Base-by-base conservation (phyloP, 2,888 invertebrate genomes). In the Phaedon cochleariae region DNA sequence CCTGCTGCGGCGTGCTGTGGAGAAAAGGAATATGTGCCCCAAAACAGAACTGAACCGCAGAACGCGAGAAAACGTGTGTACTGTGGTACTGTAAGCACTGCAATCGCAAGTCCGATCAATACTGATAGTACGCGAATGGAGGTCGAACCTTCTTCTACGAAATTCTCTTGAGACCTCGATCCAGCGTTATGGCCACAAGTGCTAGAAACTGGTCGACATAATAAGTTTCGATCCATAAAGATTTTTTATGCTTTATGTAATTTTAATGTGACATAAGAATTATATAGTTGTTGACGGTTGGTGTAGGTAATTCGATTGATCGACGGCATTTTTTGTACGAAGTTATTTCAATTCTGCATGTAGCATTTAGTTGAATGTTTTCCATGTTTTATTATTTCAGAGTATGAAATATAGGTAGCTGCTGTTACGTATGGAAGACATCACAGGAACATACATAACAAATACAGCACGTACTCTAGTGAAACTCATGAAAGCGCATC, bases 91-190 rank as follows among this genome's bases (percentile, higher is more conserved):
- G 58, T 62, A 67, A 59, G 66, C 69, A 64, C 65, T 71, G 61
- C 69, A 65, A 66, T 70, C 69, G 69, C 41, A 68, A 63, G 72
- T 68, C 63, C 67, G 67, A 70, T 70, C 72, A 68, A 71, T 69
- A 74, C 74, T 74, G 72, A 69, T 65, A 69, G 68, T 60, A 46
- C 29, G 1, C 15, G 41, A n/a, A 65, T 63, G 68, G 70, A 74
- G 74, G 72, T 73, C 73, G 71, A 67, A 71, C 68, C 74, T 69
- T 71, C 72, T 68, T 69, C 73, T 68, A 71, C 65, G 65, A 69
- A 67, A 73, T 65, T 64, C 67, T 73, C 68, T 70, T 67, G 61
- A 73, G 71, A 73, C 73, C 69, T 74, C 71, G 71, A 66, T 70
- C 69, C 45, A 41, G 45, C 57, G 45, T 57, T 57, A 57, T 55